phyloP scores from a whole-genome alignment of 2,797 vertebrate genomes.

The Cottoperca gobio region DNA sequence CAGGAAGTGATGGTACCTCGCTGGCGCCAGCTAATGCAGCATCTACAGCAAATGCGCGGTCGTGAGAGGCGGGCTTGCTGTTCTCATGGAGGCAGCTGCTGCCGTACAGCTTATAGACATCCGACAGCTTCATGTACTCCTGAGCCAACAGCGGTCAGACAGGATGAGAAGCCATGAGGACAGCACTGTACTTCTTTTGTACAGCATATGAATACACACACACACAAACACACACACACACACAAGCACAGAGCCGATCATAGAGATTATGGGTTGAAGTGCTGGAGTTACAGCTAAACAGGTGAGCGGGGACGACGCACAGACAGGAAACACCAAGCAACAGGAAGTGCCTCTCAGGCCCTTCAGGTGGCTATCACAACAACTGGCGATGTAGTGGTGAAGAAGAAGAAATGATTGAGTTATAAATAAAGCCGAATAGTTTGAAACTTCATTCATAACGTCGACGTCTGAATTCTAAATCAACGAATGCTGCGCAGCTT shows the following conservation, averaged over 20 bases:
- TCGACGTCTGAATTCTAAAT: too few species aligned
- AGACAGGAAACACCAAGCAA: conserved; percentile 17
- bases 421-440: neutral
- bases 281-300: neutral
- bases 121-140: conserved; percentile 88
- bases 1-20: conserved; percentile 82
- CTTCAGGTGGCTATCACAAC: too few species aligned
- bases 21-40: conserved; percentile 75
- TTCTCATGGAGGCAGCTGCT: conserved; percentile 64
- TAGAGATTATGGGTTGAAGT: neutral
- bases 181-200: conserved; percentile 5
- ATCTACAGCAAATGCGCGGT: conserved; percentile 76
- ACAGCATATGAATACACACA: neutral
- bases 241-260: neutral
- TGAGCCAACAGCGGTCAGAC: conserved; percentile 67
- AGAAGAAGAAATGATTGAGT: neutral
- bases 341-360: too few species aligned
- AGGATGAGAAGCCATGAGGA: conserved; percentile 58
- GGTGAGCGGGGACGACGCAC: conserved; percentile 6
- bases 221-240: conserved; percentile 5
- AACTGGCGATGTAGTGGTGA: conserved; percentile 25
- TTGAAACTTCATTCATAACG: neutral
- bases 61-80: conserved; percentile 74
- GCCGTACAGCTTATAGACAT: conserved; percentile 86
- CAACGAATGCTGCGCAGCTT: too few species aligned